These are phyloP conservation scores for Alcedo atthis DNA, from an alignment of 2,797 vertebrate species.

Conservation along the genomic window DNA sequence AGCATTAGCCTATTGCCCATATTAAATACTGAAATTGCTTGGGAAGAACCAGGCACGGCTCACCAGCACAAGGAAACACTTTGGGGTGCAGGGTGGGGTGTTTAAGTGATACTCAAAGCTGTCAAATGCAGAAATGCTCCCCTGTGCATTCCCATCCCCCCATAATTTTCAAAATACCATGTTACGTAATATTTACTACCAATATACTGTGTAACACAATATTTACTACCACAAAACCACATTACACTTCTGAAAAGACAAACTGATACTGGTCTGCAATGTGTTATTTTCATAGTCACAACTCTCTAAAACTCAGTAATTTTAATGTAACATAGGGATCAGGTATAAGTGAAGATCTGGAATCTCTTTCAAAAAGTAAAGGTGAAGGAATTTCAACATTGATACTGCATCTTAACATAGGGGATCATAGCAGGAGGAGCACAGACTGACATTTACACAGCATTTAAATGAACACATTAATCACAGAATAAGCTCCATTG, in stretches of 20 bases:
- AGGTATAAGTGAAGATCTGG: not conserved
- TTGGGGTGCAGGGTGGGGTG: too few species aligned
- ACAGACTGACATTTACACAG: not conserved
- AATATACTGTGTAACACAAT: not conserved
- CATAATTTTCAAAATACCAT: not conserved
- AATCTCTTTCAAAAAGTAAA: not conserved
- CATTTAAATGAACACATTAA: not conserved
- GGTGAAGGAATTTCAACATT: not conserved
- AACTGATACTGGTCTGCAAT: accelerated
- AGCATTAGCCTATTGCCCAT: not conserved
- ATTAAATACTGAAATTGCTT: not conserved
- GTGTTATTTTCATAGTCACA: not conserved
- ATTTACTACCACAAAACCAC: not conserved
- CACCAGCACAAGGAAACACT: not conserved
- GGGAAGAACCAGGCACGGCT: not conserved
- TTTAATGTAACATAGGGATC: not conserved
- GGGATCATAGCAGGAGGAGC: not conserved
- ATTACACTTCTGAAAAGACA: not conserved
- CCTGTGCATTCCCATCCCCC: not conserved
- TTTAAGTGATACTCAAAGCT: not conserved
- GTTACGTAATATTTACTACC: not conserved
- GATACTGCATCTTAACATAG: not conserved
- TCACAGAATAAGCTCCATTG: not conserved
- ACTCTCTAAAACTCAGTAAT: not conserved
- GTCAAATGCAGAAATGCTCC: not conserved